These are phyloP conservation scores for Lasioglossum lativentre DNA, from an alignment of 2,888 invertebrate genomes.

Conservation along the genomic window DNA sequence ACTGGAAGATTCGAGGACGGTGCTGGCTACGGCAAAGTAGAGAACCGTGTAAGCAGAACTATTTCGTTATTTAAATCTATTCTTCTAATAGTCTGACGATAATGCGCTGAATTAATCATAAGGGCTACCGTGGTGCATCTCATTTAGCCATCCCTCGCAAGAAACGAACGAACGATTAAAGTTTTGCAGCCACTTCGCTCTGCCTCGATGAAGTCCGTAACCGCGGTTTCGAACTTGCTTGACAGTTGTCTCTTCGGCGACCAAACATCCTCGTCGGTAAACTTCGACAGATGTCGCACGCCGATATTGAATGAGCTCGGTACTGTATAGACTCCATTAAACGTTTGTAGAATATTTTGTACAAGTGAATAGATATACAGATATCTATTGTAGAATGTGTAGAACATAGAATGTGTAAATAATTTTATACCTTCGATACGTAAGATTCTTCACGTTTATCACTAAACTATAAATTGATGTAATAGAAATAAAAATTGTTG, in stretches of 20 bases:
- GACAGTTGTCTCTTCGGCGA: neutral
- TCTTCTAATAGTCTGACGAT: conserved; percentile 67
- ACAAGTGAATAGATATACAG: no score
- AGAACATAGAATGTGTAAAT: no score
- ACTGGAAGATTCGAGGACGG: neutral
- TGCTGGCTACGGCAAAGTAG: conserved; percentile 54
- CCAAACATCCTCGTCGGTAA: neutral
- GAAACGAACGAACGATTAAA: conserved; percentile 67
- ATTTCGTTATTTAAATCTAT: conserved; percentile 74
- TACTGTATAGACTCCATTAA: neutral
- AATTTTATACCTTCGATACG: neutral
- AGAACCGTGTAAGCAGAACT: conserved; percentile 70
- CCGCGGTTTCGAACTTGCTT: neutral
- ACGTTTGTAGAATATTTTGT: neutral
- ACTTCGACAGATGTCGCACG: neutral
- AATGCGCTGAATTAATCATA: conserved; percentile 75
- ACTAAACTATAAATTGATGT: neutral
- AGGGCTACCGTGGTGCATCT: conserved; percentile 60
- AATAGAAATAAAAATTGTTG: neutral
- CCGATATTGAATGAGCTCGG: neutral
- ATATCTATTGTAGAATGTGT: no score
- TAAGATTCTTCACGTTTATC: neutral
- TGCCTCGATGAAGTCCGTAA: conserved; percentile 16
- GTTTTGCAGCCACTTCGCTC: conserved; percentile 46
- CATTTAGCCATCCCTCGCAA: conserved; percentile 50